Evolutionary conservation across 2,888 invertebrate genomes (phyloP).

Genomic region (Watsonalla binaria): DNA sequence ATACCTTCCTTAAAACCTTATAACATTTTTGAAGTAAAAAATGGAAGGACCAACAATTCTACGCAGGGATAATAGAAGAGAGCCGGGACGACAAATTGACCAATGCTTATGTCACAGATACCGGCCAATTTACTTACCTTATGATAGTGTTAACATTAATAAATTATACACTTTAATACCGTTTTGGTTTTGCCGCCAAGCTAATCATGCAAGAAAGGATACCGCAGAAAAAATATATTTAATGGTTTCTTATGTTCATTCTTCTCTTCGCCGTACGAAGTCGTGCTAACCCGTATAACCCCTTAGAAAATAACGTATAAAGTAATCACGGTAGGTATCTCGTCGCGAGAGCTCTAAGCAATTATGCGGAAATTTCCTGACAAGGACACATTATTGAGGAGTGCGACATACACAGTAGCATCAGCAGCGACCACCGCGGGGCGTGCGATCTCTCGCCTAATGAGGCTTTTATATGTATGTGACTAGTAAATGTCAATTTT

Average conservation of each 20-base stretch:
- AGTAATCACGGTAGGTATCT: slow-evolving; percentile 30
- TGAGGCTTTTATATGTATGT: slow-evolving; percentile 72
- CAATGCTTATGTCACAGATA: slow-evolving; percentile 44
- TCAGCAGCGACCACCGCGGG: slow-evolving; percentile 7
- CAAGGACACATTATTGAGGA: slow-evolving; percentile 55
- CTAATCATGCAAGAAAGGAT: slow-evolving; percentile 32
- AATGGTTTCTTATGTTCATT: slow-evolving; percentile 28
- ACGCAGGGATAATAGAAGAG: slow-evolving; percentile 50
- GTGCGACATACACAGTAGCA: slow-evolving; percentile 40
- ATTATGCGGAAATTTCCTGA: slow-evolving; percentile 57
- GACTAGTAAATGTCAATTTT: slow-evolving; percentile 61
- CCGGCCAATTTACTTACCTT: slow-evolving; percentile 32
- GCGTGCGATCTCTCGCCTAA: slow-evolving; percentile 43
- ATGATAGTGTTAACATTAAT: slow-evolving; percentile 51
- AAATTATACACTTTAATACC: slow-evolving; percentile 59
- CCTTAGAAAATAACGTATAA: slow-evolving; percentile 42
- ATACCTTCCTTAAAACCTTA: slow-evolving; percentile 62
- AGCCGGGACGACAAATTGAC: slow-evolving; percentile 59
- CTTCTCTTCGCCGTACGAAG: slow-evolving; percentile 25
- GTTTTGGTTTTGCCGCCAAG: slow-evolving; percentile 38
- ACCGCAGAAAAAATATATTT: slow-evolving; percentile 30
- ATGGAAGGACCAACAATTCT: slow-evolving; percentile 59
- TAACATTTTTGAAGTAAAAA: slow-evolving; percentile 61
- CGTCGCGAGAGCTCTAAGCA: slow-evolving; percentile 38
- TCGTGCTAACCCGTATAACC: slow-evolving; percentile 52